Evolutionary conservation across 2,888 invertebrate species (phyloP).

Genomic region (Anarsia innoxiella): DNA sequence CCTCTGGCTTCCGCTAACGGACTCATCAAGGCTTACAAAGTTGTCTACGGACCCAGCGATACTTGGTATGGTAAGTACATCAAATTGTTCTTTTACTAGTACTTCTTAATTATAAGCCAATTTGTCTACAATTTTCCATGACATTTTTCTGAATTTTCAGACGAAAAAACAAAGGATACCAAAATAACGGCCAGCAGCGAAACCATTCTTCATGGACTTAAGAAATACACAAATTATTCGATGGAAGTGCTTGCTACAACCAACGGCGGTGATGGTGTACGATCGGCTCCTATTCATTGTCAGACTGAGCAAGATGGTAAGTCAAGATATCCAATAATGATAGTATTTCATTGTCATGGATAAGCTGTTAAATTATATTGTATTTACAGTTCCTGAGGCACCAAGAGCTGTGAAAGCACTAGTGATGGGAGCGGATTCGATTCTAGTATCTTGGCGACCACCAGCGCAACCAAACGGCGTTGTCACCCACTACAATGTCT

Average conservation of each 20-base stretch:
- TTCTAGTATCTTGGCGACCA: slow-evolving; percentile 95
- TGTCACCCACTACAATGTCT: slow-evolving; percentile 94
- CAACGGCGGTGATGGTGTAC: slow-evolving; percentile 95
- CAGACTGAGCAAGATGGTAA: slow-evolving; percentile 96
- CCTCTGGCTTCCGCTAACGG: slow-evolving; percentile 94
- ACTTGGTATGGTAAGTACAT: slow-evolving; percentile 92
- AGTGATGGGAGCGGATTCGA: slow-evolving; percentile 93
- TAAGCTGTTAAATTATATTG: too few relatives aligned
- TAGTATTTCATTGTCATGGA: too few relatives aligned
- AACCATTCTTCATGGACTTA: slow-evolving; percentile 93
- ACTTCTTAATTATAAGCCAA: too few relatives aligned
- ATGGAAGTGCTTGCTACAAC: slow-evolving; percentile 97
- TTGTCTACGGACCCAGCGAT: slow-evolving; percentile 92
- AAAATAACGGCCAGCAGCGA: slow-evolving; percentile 95
- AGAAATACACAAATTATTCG: slow-evolving; percentile 97
- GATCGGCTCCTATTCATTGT: slow-evolving; percentile 90
- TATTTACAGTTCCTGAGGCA: slow-evolving; percentile 92
- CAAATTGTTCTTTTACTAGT: too few relatives aligned
- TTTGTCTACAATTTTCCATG: background rate
- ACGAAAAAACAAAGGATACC: slow-evolving; percentile 92
- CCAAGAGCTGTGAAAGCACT: slow-evolving; percentile 95
- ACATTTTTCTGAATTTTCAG: slow-evolving; percentile 49
- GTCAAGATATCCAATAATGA: too few relatives aligned
- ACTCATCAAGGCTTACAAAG: slow-evolving; percentile 96
- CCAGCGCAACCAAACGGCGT: slow-evolving; percentile 95